These are phyloP conservation scores for Hyposoter didymator DNA, from an alignment of 2,888 invertebrate genomes.

Conservation along the genomic window DNA sequence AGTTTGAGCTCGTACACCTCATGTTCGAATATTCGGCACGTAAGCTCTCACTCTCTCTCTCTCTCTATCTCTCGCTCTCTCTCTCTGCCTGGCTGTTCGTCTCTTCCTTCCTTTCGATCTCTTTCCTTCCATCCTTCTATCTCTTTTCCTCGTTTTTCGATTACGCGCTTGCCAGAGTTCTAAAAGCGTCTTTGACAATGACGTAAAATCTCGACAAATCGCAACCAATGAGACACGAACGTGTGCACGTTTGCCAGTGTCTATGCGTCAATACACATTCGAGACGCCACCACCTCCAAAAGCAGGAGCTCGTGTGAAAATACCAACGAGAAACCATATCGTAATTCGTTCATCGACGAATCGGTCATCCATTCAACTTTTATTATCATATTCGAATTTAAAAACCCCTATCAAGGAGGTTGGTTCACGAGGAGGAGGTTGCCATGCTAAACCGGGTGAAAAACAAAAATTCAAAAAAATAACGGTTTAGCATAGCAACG, in stretches of 20 bases:
- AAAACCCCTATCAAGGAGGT: too few species aligned
- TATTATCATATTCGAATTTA: background rate
- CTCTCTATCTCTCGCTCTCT: background rate
- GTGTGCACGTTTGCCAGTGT: background rate
- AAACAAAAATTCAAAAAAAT: too few species aligned
- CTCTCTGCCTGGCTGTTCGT: constrained; percentile 54
- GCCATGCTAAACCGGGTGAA: too few species aligned
- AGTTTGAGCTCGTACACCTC: constrained; percentile 5
- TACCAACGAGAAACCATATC: constrained; percentile 27
- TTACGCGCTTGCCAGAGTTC: constrained; percentile 79
- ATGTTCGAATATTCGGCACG: constrained; percentile 47
- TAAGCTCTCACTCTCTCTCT: constrained; percentile 2
- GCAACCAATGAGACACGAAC: constrained; percentile 59
- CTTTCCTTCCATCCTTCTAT: constrained; percentile 22
- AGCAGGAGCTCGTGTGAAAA: constrained; percentile 16
- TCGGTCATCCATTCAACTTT: constrained; percentile 32
- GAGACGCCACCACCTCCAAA: constrained; percentile 23
- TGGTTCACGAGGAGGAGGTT: too few species aligned
- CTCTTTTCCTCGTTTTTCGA: constrained; percentile 60
- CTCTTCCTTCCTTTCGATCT: constrained; percentile 13
- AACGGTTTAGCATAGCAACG: too few species aligned
- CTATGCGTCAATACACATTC: background rate
- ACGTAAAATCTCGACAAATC: constrained; percentile 80
- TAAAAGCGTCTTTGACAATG: constrained; percentile 82
- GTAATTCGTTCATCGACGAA: constrained; percentile 41